These are phyloP conservation scores for Amiota communis DNA, from an alignment of 2,888 invertebrate species.

Conservation along the genomic window DNA sequence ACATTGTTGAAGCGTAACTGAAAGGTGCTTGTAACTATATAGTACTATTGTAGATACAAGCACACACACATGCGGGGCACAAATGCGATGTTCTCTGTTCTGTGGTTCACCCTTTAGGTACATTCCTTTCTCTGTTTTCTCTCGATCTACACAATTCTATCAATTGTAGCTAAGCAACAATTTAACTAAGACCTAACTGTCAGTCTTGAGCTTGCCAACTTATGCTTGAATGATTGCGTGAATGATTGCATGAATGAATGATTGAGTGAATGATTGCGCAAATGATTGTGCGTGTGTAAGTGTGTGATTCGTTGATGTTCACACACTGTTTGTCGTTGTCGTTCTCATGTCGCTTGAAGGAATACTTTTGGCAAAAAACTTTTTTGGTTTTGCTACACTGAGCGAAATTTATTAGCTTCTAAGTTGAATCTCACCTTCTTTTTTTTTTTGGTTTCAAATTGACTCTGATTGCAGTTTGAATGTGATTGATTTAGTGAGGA, in stretches of 20 bases:
- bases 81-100: background rate
- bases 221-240: conserved; percentile 13
- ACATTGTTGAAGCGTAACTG: conserved; percentile 46
- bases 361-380: background rate
- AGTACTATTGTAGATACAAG: background rate
- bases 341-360: background rate
- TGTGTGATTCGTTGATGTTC: background rate
- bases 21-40: background rate
- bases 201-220: background rate
- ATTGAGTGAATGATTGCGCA: background rate
- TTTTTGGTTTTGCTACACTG: conserved; percentile 18
- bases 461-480: background rate
- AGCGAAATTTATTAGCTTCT: conserved; percentile 10
- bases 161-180: no score
- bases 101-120: no score
- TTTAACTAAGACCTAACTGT: no score
- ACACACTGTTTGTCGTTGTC: background rate
- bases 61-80: background rate
- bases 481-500: no score
- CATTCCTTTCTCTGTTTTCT: no score
- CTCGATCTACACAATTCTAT: no score
- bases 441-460: background rate
- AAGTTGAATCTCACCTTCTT: background rate
- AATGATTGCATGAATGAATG: conserved; percentile 15
- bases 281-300: background rate